These are phyloP conservation scores for Carabus problematicus DNA, from an alignment of 2,888 invertebrate genomes.

Conservation along the genomic window DNA sequence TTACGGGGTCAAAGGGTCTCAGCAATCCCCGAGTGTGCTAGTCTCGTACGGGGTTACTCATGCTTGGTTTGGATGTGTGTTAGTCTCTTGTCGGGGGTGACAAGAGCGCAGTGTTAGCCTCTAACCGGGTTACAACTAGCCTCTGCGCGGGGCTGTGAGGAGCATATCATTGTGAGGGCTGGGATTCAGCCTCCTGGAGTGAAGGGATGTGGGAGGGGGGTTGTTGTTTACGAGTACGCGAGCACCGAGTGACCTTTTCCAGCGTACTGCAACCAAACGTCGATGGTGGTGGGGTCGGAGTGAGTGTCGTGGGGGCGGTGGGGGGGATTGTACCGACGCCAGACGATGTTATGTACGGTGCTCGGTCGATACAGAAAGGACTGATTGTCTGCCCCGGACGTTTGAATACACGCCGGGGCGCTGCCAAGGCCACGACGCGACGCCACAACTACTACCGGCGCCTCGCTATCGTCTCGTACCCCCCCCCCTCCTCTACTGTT, in stretches of 20 bases:
- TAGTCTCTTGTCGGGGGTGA: too few relatives aligned
- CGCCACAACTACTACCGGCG: slow-evolving; percentile 37
- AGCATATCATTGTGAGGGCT: too few relatives aligned
- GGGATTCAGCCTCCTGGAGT: too few relatives aligned
- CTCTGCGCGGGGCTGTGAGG: too few relatives aligned
- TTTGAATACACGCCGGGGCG: not conserved
- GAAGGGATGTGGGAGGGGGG: not conserved
- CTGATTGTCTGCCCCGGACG: slow-evolving; percentile 20
- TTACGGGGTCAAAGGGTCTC: too few relatives aligned
- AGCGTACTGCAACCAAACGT: not conserved
- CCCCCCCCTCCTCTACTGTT: slow-evolving; percentile 14
- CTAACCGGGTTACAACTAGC: too few relatives aligned
- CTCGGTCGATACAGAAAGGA: slow-evolving; percentile 26
- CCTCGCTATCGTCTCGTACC: slow-evolving; percentile 47
- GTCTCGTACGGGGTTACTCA: too few relatives aligned
- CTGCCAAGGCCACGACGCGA: slow-evolving; percentile 30
- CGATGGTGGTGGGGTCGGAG: slow-evolving; percentile 7
- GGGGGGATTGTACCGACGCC: slow-evolving; percentile 11
- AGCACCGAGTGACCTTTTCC: slow-evolving; percentile 15
- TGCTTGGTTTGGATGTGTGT: too few relatives aligned
- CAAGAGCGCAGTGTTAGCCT: too few relatives aligned
- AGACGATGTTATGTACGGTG: slow-evolving; percentile 11
- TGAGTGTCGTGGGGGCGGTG: slow-evolving; percentile 4
- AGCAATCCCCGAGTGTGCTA: too few relatives aligned
- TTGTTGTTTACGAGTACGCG: slow-evolving; percentile 8